A percentile compares a stretch with the other conserved stretches of the same genome.
These are phyloP conservation scores for Amblyornis subalaris DNA, from an alignment of 2,113 vertebrate species.

Conservation along the genomic window DNA sequence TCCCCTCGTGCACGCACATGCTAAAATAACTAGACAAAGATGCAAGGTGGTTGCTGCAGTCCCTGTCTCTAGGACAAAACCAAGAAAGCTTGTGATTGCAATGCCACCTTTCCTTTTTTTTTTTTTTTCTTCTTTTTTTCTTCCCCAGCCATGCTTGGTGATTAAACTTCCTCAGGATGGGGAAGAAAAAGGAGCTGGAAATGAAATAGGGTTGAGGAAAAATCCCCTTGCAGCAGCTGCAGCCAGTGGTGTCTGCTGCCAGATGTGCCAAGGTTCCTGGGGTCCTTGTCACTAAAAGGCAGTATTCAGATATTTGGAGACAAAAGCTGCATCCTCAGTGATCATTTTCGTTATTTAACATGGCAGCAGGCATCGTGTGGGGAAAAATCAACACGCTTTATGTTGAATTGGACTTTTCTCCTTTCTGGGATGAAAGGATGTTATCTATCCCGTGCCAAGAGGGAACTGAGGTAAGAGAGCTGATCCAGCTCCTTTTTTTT, in stretches of 20 bases:
- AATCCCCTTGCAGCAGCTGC: constrained; percentile 65
- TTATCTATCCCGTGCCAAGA: constrained; percentile 59
- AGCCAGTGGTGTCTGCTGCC: constrained; percentile 65
- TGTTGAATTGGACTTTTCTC: constrained; percentile 71
- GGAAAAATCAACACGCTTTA: constrained; percentile 65
- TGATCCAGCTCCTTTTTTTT: constrained; percentile 55
- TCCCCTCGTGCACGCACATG: constrained; percentile 46
- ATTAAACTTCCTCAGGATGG: constrained; percentile 73
- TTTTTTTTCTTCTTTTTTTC: neutral
- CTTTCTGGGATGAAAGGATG: constrained; percentile 68
- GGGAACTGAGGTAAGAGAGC: constrained; percentile 75
- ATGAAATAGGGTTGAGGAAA: constrained; percentile 62
- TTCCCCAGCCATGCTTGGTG: constrained; percentile 2
- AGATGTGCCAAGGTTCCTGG: constrained; percentile 71
- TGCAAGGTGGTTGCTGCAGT: constrained; percentile 72
- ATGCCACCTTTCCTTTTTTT: constrained; percentile 47
- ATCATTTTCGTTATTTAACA: constrained; percentile 77
- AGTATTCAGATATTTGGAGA: constrained; percentile 72
- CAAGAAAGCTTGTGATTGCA: constrained; percentile 54
- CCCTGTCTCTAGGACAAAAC: constrained; percentile 50
- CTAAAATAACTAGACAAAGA: constrained; percentile 72
- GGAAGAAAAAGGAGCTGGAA: constrained; percentile 65
- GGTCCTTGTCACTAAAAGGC: constrained; percentile 66
- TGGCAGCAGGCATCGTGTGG: constrained; percentile 68
- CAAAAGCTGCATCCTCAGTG: constrained; percentile 75